phyloP scores from a whole-genome alignment of 2,888 invertebrate genomes.

The Heliconius ismenius region DNA sequence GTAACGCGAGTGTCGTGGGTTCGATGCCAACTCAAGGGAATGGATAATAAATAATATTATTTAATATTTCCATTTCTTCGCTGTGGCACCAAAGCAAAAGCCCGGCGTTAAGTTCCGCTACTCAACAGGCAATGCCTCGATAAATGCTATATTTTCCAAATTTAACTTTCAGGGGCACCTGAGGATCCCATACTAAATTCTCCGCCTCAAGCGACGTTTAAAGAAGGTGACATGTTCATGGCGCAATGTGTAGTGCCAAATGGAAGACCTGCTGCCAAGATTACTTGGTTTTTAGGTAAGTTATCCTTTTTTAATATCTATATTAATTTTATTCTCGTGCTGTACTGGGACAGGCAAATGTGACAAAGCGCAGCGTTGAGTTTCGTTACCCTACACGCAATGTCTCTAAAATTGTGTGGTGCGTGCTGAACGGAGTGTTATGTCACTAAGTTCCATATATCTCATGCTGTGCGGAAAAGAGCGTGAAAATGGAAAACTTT shows the following conservation, averaged over 20 bases:
- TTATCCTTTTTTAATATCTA: slow-evolving; percentile 7
- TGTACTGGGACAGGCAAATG: too few species aligned
- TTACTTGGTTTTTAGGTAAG: slow-evolving; percentile 87
- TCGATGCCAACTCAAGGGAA: neutral
- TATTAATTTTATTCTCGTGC: too few species aligned
- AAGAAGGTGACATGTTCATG: slow-evolving; percentile 83
- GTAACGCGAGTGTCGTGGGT: neutral
- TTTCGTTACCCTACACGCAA: too few species aligned
- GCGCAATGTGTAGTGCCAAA: slow-evolving; percentile 86
- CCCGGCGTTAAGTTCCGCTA: neutral
- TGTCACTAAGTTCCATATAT: too few species aligned
- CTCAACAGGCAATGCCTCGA: neutral
- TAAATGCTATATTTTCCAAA: neutral
- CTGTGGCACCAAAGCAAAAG: neutral
- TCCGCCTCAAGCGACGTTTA: slow-evolving; percentile 67
- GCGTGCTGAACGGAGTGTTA: too few species aligned
- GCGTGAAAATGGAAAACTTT: too few species aligned
- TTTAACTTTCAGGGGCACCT: slow-evolving; percentile 70
- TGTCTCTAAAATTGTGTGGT: too few species aligned
- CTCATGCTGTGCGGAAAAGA: too few species aligned
- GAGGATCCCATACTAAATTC: slow-evolving; percentile 69
- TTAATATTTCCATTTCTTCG: neutral
- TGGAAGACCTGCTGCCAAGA: slow-evolving; percentile 88
- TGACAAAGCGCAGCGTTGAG: too few species aligned
- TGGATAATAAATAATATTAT: neutral